Base-by-base conservation (phyloP, 2,888 invertebrate genomes). In the Platycheirus albimanus region DNA sequence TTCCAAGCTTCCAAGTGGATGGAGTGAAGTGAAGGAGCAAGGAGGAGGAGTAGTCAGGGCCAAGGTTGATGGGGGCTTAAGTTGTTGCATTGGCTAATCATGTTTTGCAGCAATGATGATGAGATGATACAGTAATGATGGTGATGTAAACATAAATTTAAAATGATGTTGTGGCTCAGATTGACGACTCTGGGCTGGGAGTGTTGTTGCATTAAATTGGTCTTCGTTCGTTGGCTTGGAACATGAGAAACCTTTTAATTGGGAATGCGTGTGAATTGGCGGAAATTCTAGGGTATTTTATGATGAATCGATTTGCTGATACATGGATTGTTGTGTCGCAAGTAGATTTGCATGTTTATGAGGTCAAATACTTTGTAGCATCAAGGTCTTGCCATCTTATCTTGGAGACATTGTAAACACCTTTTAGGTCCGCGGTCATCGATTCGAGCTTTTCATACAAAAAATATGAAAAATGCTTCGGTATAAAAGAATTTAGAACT, bases 91-190 rank as follows among this genome's bases (percentile, higher is more conserved):
- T 63, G 38, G 54, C 41, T 49, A 69, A 80, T 74, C 54, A 69
- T 74, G 67, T 74, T 56, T 20, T 61, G 58, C 64, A 41, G n/a
- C n/a, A n/a, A n/a, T n/a, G n/a, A n/a, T n/a, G n/a, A n/a, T n/a
- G n/a, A n/a, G 51, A 66, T 74, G 78, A 54, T 41, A 75, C 58
- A 58, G 56, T 75, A 67, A 67, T 72, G 81, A 77, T 71, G 49
- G 70, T 61, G 58, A 58, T 81, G 67, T 77, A 54, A 67, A 67
- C 71, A 76, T 81, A 81, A 80, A 76, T 76, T 81, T 43, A 47
- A 52, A 76, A 71, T 41, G 58, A 71, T 76, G 70, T 30, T 54
- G 49, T 1, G 13, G 41, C 7, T 41, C 24, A 58, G 13, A 43
- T 17, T 11, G n/a, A n/a, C 6, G 58, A 43, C 43, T 28, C 38